Conservation (phyloP, 2,797 vertebrate species). For the Zenarchopterus dispar region DNA sequence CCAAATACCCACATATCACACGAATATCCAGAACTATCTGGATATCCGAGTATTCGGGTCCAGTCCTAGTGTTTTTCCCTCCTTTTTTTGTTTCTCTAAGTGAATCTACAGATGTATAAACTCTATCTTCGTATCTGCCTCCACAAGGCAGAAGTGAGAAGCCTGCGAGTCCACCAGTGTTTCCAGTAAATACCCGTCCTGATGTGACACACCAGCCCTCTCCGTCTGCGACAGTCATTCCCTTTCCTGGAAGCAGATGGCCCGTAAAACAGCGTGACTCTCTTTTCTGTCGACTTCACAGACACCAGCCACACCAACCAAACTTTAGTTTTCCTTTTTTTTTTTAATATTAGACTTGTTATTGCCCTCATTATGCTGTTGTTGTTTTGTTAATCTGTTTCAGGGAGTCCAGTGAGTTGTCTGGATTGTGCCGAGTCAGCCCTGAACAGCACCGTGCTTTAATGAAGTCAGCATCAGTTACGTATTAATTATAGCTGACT, state of each 20-base stretch:
- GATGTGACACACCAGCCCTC: constrained; percentile 51
- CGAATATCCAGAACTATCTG: background rate
- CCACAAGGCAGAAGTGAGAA: constrained; percentile 5
- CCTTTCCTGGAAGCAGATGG: constrained; percentile 60
- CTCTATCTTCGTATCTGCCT: background rate
- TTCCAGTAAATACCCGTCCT: constrained; percentile 56
- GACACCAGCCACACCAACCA: constrained; percentile 29
- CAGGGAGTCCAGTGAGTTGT: constrained; percentile 43
- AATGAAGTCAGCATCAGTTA: constrained; percentile 64
- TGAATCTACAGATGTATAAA: background rate
- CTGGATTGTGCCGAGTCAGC: constrained; percentile 58
- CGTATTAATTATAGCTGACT: constrained; percentile 68
- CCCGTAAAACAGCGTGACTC: constrained; percentile 26
- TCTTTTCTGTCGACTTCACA: constrained; percentile 31
- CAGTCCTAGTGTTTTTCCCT: background rate
- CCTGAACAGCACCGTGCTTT: constrained; percentile 35
- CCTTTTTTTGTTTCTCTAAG: background rate
- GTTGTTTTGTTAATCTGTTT: constrained; percentile 60
- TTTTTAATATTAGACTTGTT: constrained; percentile 40
- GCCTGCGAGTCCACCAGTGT: constrained; percentile 44
- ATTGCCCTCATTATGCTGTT: constrained; percentile 53
- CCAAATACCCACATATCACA: too few relatives aligned
- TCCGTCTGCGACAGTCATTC: constrained; percentile 36
- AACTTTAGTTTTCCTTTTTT: constrained; percentile 39
- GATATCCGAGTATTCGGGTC: background rate